These are phyloP conservation scores for Autographa gamma DNA, from an alignment of 2,888 invertebrate genomes.

Conservation along the genomic window DNA sequence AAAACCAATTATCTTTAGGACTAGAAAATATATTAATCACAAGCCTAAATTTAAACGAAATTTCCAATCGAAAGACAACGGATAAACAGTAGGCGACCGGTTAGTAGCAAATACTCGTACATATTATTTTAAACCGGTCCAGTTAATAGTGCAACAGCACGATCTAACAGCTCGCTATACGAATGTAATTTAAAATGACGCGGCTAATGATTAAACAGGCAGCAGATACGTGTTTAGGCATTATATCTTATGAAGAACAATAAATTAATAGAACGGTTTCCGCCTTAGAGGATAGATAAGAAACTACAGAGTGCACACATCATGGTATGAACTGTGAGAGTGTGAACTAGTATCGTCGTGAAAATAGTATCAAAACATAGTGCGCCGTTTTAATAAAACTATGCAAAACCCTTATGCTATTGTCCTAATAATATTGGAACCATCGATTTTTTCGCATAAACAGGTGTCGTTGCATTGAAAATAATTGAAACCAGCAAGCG, in stretches of 20 bases:
- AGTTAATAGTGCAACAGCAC: conserved; percentile 56
- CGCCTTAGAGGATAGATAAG: not conserved
- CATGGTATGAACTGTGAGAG: no score
- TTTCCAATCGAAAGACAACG: conserved; percentile 25
- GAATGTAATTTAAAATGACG: conserved; percentile 55
- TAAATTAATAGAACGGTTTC: conserved; percentile 2
- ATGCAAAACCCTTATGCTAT: no score
- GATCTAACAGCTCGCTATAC: conserved; percentile 43
- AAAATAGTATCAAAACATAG: no score
- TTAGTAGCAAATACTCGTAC: conserved; percentile 42
- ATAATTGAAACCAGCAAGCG: no score
- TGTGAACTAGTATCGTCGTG: no score
- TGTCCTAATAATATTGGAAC: no score
- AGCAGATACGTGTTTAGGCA: conserved; percentile 40
- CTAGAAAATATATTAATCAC: not conserved
- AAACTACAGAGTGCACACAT: no score
- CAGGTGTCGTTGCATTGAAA: no score
- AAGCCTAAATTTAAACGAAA: conserved; percentile 24
- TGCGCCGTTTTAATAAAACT: no score
- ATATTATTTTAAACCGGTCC: conserved; percentile 57
- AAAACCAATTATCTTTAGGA: not conserved
- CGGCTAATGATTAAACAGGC: conserved; percentile 29
- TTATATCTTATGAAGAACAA: conserved; percentile 5
- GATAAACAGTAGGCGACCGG: conserved; percentile 24
- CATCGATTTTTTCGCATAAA: no score